Evolutionary conservation across 2,888 invertebrate species (phyloP).

Genomic region (Helobdella robusta): DNA sequence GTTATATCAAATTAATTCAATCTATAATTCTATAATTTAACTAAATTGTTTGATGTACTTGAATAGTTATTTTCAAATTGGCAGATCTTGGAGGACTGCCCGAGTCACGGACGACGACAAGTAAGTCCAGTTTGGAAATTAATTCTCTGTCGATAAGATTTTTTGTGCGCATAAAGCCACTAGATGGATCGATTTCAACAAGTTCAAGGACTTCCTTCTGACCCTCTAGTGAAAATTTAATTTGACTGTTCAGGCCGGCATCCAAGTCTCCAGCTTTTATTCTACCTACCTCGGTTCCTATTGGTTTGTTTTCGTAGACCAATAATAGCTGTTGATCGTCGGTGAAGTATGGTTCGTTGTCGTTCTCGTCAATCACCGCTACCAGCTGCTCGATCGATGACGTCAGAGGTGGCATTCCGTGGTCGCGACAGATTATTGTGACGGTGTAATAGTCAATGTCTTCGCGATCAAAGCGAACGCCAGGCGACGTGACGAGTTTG

Average conservation of each 20-base stretch:
- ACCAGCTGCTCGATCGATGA: not conserved
- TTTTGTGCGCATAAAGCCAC: not conserved
- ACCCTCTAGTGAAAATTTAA: constrained; percentile 60
- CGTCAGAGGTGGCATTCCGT: constrained; percentile 7
- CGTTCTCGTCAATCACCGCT: constrained; percentile 6
- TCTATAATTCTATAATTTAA: too few species aligned
- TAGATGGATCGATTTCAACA: constrained; percentile 55
- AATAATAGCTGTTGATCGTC: not conserved
- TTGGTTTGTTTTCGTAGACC: constrained; percentile 59
- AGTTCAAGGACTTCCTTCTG: constrained; percentile 68
- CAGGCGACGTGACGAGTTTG: constrained; percentile 20
- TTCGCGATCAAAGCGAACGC: constrained; percentile 15
- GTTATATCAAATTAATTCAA: too few species aligned
- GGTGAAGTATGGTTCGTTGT: constrained; percentile 7
- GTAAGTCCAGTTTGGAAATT: not conserved
- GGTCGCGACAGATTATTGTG: constrained; percentile 7
- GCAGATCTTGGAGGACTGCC: not conserved
- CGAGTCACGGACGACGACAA: constrained; percentile 6
- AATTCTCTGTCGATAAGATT: constrained; percentile 9
- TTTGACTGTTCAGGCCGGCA: constrained; percentile 84
- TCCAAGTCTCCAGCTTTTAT: constrained; percentile 88
- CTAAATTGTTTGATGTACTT: too few species aligned
- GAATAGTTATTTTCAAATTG: too few species aligned
- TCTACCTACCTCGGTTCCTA: constrained; percentile 85
- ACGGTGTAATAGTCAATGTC: not conserved